Conservation (phyloP, 1,140 invertebrate genomes). For the Dinoponera quadriceps region DNA sequence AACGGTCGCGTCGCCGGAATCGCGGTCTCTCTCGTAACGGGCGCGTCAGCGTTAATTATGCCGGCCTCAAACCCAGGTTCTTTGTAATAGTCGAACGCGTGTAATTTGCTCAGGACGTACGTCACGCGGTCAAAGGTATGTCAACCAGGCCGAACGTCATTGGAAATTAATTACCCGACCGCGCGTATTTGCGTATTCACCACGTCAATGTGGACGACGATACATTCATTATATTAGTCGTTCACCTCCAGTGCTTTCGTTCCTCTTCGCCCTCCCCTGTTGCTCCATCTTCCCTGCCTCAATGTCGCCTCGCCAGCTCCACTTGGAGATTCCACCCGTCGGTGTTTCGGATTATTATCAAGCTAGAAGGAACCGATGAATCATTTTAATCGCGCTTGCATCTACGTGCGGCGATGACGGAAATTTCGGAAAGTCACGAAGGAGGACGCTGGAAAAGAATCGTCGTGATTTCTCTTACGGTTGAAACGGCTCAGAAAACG, state of each 20-base stretch:
- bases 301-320: too few species aligned
- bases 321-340: too few species aligned
- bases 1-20: constrained; percentile 10
- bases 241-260: not conserved
- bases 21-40: constrained; percentile 14
- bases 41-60: constrained; percentile 47
- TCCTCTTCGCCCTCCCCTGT: not conserved
- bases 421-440: too few species aligned
- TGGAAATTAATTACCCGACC: constrained; percentile 57
- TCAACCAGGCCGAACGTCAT: constrained; percentile 44
- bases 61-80: constrained; percentile 44
- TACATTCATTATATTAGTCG: constrained; percentile 2
- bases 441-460: too few species aligned
- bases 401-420: too few species aligned
- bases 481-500: not conserved
- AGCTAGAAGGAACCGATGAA: too few species aligned
- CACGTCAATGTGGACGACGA: constrained; percentile 21
- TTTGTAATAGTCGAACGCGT: constrained; percentile 44
- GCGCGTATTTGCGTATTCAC: constrained; percentile 36
- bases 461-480: not conserved
- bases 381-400: too few species aligned
- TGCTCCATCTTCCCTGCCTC: not conserved
- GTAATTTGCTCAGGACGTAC: constrained; percentile 45
- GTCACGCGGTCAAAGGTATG: constrained; percentile 54
- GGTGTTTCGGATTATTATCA: too few species aligned